Evolutionary conservation across 2,113 vertebrate species (phyloP).

Genomic region (Pachycephala philippinensis): DNA sequence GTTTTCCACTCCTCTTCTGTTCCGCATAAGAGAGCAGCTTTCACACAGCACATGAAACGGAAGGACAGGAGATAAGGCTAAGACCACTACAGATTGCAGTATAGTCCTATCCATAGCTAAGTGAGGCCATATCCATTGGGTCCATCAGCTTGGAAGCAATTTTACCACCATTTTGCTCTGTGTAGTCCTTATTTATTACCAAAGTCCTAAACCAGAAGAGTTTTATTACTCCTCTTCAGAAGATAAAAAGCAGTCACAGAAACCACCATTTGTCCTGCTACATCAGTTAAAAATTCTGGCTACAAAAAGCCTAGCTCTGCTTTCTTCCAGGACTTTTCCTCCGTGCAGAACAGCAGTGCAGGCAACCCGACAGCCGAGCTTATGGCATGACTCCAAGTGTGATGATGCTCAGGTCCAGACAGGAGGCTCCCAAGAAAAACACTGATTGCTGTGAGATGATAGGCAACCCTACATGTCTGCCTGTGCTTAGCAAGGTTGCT

Average conservation of each 20-base stretch:
- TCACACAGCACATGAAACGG: accelerated
- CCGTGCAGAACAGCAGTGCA: background rate
- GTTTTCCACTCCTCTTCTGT: background rate
- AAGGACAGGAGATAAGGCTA: background rate
- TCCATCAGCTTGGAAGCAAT: background rate
- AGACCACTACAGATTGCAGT: background rate
- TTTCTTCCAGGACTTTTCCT: background rate
- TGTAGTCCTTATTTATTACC: background rate
- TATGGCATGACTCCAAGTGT: background rate
- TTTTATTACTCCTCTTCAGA: background rate
- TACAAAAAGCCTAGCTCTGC: background rate
- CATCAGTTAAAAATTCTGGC: background rate
- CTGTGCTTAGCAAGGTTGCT: background rate
- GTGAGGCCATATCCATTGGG: accelerated
- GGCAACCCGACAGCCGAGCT: accelerated
- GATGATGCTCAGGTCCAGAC: background rate
- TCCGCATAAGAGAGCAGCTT: background rate
- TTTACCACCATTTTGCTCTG: background rate
- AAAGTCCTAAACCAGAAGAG: background rate
- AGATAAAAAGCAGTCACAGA: background rate
- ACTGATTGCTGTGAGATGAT: background rate
- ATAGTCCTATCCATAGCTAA: background rate
- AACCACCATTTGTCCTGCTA: background rate
- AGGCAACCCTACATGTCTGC: background rate
- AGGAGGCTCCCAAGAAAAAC: background rate